Evolutionary conservation across 2,113 vertebrate species (phyloP).

Genomic region (Sceloporus tristichus): DNA sequence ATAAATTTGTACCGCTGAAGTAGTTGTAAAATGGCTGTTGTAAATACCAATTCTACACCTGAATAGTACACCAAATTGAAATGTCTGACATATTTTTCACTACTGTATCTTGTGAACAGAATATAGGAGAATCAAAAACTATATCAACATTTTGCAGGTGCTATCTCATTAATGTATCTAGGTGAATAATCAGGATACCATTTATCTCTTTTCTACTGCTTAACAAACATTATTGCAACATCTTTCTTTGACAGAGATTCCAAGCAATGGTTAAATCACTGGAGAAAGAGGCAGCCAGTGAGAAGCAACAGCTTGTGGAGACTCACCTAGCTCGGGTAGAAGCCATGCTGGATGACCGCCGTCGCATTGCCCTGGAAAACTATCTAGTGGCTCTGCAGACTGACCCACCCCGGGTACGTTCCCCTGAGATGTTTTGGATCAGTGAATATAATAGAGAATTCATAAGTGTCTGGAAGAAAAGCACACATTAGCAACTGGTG

Average conservation of each 20-base stretch:
- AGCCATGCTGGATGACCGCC: conserved; percentile 95
- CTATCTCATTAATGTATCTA: neutral
- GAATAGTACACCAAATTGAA: neutral
- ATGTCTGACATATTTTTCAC: neutral
- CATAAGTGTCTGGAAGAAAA: neutral
- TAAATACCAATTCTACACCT: no score
- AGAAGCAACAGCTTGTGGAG: conserved; percentile 98
- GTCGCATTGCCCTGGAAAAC: conserved; percentile 93
- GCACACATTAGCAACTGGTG: neutral
- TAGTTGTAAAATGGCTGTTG: no score
- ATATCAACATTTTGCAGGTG: neutral
- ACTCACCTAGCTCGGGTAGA: conserved; percentile 97
- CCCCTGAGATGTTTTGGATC: fast-evolving
- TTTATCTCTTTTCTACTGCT: neutral
- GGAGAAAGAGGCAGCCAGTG: conserved; percentile 96
- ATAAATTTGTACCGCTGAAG: neutral
- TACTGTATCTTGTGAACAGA: no score
- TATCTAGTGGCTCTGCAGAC: conserved; percentile 95
- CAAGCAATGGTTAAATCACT: conserved; percentile 96
- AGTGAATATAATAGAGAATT: neutral
- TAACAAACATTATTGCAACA: neutral
- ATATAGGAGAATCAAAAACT: no score
- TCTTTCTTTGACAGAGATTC: conserved; percentile 84
- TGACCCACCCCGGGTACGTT: conserved; percentile 87
- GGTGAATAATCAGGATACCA: neutral